phyloP scores from a whole-genome alignment of 2,113 vertebrate species.

The Ginglymostoma cirratum region DNA sequence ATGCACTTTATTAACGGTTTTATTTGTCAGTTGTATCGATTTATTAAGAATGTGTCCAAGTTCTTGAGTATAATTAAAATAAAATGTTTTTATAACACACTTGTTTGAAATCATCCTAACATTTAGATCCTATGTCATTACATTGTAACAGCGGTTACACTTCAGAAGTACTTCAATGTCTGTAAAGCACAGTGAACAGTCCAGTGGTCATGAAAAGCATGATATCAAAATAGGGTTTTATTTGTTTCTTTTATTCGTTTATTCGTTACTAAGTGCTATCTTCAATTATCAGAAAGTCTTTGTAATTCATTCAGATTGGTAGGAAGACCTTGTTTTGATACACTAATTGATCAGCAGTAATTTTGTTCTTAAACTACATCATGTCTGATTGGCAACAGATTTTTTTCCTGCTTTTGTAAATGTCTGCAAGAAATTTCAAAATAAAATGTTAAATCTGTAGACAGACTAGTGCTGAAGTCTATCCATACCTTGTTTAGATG shows the following conservation, averaged over 20 bases:
- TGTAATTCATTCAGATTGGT: neutral
- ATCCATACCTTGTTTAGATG: neutral
- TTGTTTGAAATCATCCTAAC: neutral
- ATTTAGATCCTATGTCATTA: neutral
- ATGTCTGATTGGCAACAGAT: neutral
- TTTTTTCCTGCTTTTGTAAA: neutral
- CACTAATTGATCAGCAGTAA: neutral
- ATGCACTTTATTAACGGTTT: slow-evolving; percentile 25
- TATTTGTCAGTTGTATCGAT: neutral
- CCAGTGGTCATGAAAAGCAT: neutral
- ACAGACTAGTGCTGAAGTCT: neutral
- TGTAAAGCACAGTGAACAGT: neutral
- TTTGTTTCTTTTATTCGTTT: neutral
- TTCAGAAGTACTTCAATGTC: neutral
- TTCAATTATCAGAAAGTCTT: neutral
- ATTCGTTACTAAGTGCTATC: neutral
- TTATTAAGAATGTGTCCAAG: neutral
- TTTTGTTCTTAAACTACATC: neutral
- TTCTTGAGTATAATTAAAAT: neutral
- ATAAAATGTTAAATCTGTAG: neutral
- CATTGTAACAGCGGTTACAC: neutral
- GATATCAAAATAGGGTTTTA: neutral
- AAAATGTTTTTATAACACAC: neutral
- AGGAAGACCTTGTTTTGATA: neutral
- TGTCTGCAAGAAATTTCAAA: neutral